Base-by-base conservation (phyloP, 2,797 vertebrate genomes). In the Tympanoctomys barrerae region DNA sequence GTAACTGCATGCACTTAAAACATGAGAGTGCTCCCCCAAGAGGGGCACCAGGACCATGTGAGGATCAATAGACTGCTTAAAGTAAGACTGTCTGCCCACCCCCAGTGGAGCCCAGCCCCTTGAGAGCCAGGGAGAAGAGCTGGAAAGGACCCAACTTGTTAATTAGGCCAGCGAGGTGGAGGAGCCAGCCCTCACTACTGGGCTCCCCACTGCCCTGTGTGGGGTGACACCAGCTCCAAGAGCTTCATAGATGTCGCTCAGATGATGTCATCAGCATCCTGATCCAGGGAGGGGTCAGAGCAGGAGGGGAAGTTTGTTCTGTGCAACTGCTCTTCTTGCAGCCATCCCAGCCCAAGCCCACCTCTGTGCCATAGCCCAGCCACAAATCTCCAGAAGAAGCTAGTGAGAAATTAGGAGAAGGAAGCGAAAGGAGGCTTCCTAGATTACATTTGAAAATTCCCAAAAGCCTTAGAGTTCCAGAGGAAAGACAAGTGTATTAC, bases 1-100 rank as follows among this genome's bases (percentile, higher is more conserved):
- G 98, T 98, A 99, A 99, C 98, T 98, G 98, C 97, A 98, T 98
- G 98, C 99, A 99, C 99, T 99, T 99, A 99, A 99, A 98, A 98
- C 98, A 98, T 57, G 92, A 98, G 98, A 98, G 98, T 97, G 94
- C 97, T 98, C 98, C 98, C 97, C 98, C 98, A 98, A 97, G 98
- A 98, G 98, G 97, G 98, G 97, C 94, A 94, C 98, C 98, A 90
- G 97, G 97, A 98, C 98, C 98, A 98, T 54, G 98, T 96, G 98
- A 97, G 96, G 98, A 99, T 99, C 98, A 98, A 99, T 99, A 98
- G 70, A 19, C 83, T 97, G 98, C 98, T 99, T 99, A 98, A 99
- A 99, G 98, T 98, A 99, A 99, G 98, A 99, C 98, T 98, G 98
- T 99, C 98, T 98, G 98, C 98, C 97, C 95, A 57, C 98, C 98